These are phyloP conservation scores for Chelon auratus DNA, from an alignment of 2,797 vertebrate species.

Conservation along the genomic window DNA sequence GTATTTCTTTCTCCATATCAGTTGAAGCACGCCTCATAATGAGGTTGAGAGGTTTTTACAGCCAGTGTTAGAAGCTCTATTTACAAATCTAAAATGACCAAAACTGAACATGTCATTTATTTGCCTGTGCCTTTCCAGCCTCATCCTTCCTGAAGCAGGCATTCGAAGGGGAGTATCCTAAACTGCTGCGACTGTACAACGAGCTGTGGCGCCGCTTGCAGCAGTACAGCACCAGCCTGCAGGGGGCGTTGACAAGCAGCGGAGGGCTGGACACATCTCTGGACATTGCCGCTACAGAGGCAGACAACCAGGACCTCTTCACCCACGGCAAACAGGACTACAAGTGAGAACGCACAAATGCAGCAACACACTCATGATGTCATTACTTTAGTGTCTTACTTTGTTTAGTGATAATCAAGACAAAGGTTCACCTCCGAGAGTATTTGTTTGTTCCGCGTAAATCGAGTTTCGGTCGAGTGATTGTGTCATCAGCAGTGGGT, in stretches of 20 bases:
- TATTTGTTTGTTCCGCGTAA: neutral
- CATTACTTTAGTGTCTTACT: neutral
- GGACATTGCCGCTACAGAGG: conserved; percentile 86
- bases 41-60: neutral
- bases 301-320: conserved; percentile 89
- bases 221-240: conserved; percentile 91
- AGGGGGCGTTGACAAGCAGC: conserved; percentile 83
- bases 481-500: no score
- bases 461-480: no score
- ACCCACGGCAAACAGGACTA: conserved; percentile 88
- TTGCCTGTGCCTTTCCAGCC: conserved; percentile 70
- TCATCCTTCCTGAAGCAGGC: conserved; percentile 96
- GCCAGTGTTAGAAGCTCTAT: neutral
- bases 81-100: neutral
- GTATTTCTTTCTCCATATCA: no score
- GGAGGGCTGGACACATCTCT: conserved; percentile 81
- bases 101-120: no score
- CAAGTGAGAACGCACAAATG: conserved; percentile 84
- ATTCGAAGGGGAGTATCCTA: conserved; percentile 96
- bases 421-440: neutral
- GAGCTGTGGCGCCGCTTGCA: conserved; percentile 97
- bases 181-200: conserved; percentile 94
- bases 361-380: neutral
- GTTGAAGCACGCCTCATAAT: no score
- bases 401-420: neutral